Conservation (phyloP, 2,113 vertebrate species). For the Tetrao urogallus region DNA sequence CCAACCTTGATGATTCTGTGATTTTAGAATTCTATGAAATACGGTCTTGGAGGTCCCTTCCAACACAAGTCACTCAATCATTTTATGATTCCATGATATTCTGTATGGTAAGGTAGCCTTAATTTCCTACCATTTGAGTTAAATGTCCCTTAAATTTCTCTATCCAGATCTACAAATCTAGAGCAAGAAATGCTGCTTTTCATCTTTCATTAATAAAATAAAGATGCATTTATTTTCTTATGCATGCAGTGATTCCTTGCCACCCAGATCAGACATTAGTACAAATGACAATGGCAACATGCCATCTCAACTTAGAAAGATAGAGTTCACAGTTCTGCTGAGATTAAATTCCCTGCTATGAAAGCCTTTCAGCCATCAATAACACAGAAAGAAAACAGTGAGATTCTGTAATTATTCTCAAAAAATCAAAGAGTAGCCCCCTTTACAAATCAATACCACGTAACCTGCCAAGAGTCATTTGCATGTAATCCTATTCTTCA, state of each 20-base stretch:
- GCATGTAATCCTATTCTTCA: slow-evolving; percentile 34
- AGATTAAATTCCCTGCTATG: slow-evolving; percentile 52
- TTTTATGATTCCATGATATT: not conserved
- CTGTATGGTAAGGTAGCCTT: not conserved
- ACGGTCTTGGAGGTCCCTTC: too few species aligned
- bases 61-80: too few species aligned
- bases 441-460: slow-evolving; percentile 69
- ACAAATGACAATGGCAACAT: slow-evolving; percentile 46
- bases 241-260: slow-evolving; percentile 27
- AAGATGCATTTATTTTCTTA: slow-evolving; percentile 49
- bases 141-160: not conserved
- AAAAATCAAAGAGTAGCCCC: slow-evolving; percentile 63
- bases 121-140: not conserved
- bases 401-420: slow-evolving; percentile 69
- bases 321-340: slow-evolving; percentile 61
- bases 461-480: slow-evolving; percentile 32
- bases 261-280: not conserved
- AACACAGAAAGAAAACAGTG: slow-evolving; percentile 52
- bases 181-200: slow-evolving; percentile 12
- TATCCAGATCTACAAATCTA: slow-evolving; percentile 5
- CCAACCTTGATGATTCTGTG: too few species aligned
- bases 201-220: slow-evolving; percentile 39
- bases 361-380: slow-evolving; percentile 57
- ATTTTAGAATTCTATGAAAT: too few species aligned
- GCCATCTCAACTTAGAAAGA: slow-evolving; percentile 54